Evolutionary conservation across 2,113 vertebrate species (phyloP), one percentile per base, ranked within the genome.

Genomic region (Syngnathoides biaculeatus): DNA sequence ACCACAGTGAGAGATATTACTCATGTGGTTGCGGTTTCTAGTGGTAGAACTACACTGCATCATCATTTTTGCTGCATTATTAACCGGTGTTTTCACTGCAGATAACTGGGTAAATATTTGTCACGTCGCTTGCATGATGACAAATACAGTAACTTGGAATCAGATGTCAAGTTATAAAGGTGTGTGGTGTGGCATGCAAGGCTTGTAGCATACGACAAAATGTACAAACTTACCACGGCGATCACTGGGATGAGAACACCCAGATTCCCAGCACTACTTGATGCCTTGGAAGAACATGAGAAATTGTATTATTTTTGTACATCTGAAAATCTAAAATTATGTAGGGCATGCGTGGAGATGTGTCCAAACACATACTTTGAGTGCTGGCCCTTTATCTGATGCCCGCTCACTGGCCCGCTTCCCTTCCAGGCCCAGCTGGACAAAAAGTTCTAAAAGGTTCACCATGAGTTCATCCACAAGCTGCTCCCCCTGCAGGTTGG

Each of bases 201-300:
- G 45, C 45, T 48, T 55, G 40, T 40, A 20, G 11, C 13, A 63
- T 30, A 66, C 48, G 0, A 71, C 45, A 11, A 14, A 53, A 56
- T 30, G 65, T 3, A 68, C 24, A 65, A 13, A 77, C 97, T 96
- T 84, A 98, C 96, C 95, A 98, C 96, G 79, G 97, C 97, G 78
- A 98, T 98, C 15, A 98, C 97, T 59, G 97, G 97, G 79, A 98
- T 98, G 45, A 98, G 94, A 47, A 98, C 95, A 26, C 96, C 97
- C 62, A 98, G 91, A 88, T 98, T 98, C 6, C 97, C 97, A 2
- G 97, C 97, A 0, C 97, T 98, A 70, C 97, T 97, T 12, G 97
- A 98, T 50, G 97, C 94, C 97, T 35, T 98, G 68, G 72, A 73
- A 88, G 53, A 86, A 63, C 52, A 74, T 39, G 13, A 76, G 27